phyloP scores from a whole-genome alignment of 2,113 vertebrate genomes.

The Corvus moneduloides region DNA sequence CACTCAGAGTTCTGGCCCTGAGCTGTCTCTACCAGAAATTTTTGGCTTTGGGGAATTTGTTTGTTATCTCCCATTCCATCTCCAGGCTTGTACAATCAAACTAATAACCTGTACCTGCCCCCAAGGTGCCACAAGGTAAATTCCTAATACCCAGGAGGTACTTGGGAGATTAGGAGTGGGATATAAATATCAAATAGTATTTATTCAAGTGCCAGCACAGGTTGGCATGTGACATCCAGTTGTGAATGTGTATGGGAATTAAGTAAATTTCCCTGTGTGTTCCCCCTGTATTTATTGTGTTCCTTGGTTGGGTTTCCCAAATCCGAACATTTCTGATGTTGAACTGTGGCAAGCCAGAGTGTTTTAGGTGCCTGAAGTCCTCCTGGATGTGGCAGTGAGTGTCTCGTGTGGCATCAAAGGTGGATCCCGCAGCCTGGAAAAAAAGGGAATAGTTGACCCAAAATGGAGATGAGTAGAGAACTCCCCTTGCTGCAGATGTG shows the following conservation, averaged over 20 bases:
- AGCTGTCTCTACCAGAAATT: neutral
- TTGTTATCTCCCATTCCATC: neutral
- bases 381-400: fast-evolving
- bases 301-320: neutral
- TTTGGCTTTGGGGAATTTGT: neutral
- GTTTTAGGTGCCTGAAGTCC: neutral
- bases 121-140: neutral
- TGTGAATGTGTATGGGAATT: neutral
- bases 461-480: neutral
- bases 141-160: neutral
- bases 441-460: neutral
- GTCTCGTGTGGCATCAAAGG: fast-evolving
- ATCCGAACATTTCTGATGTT: fast-evolving
- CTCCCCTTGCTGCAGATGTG: neutral
- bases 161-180: neutral
- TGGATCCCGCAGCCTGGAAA: neutral
- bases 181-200: neutral
- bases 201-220: neutral
- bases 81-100: neutral
- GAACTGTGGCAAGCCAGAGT: neutral
- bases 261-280: neutral
- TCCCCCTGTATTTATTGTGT: neutral
- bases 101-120: neutral
- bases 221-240: neutral
- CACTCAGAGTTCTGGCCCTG: neutral